A percentile compares a stretch with the other conserved stretches of the same genome.
Conservation (phyloP, 2,113 vertebrate genomes). For the Oophaga pumilio region DNA sequence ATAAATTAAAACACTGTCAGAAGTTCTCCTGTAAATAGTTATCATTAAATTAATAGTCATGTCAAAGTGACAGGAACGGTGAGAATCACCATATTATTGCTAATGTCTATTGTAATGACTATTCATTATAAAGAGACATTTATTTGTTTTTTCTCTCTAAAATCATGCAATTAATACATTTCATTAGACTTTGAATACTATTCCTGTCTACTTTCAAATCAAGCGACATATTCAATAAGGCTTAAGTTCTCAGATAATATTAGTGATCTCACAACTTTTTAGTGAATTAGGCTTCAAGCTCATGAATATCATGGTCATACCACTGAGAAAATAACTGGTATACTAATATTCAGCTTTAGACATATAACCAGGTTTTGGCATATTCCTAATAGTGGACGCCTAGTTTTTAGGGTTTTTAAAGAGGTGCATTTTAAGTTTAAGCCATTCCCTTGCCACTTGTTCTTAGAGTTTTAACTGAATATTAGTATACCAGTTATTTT, state of each 20-base stretch:
- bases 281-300: not conserved
- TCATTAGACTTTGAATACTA: no score
- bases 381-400: not conserved
- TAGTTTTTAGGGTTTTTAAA: conserved; percentile 20
- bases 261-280: not conserved
- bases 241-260: no score
- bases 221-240: no score
- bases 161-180: no score
- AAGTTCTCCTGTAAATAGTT: not conserved
- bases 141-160: not conserved
- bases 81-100: not conserved
- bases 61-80: not conserved
- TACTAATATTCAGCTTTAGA: not conserved
- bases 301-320: no score
- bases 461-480: conserved; percentile 53
- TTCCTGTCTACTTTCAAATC: no score
- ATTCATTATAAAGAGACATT: not conserved
- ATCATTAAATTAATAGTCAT: not conserved
- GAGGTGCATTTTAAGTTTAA: not conserved
- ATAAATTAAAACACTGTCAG: not conserved
- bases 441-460: conserved; percentile 14
- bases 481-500: not conserved
- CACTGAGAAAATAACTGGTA: not conserved
- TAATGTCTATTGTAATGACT: not conserved
- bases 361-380: no score